Conservation (phyloP, 2,797 vertebrate genomes). For the Micrastur ruficollis region DNA sequence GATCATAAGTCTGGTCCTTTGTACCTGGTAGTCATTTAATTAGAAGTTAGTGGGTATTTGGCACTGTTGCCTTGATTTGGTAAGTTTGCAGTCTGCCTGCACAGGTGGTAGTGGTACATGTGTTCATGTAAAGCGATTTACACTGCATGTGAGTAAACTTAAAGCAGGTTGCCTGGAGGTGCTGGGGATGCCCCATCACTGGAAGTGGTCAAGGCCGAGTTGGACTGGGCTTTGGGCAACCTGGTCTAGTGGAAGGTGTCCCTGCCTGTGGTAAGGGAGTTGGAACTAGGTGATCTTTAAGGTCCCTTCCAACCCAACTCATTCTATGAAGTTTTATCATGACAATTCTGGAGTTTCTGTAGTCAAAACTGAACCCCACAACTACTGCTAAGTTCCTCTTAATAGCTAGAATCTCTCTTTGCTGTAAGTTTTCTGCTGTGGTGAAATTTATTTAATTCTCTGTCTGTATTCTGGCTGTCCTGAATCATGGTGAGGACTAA, state of each 20-base stretch:
- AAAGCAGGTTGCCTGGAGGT: not conserved
- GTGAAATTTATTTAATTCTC: not conserved
- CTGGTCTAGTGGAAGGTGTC: too few relatives aligned
- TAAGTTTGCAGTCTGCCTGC: not conserved
- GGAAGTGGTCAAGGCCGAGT: too few relatives aligned
- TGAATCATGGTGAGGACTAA: not conserved
- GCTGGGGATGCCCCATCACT: too few relatives aligned
- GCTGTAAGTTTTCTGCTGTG: not conserved
- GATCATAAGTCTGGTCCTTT: not conserved
- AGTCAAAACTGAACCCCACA: not conserved
- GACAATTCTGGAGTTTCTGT: not conserved
- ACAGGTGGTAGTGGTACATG: too few relatives aligned
- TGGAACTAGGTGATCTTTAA: too few relatives aligned
- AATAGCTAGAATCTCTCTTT: not conserved
- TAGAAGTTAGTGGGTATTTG: not conserved
- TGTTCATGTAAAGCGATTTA: not conserved
- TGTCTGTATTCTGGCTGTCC: not conserved
- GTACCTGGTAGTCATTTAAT: not conserved
- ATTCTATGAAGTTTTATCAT: not conserved
- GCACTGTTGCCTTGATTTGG: not conserved
- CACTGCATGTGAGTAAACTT: rapidly evolving
- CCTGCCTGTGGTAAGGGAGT: too few relatives aligned
- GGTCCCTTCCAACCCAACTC: too few relatives aligned
- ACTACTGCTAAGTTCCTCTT: not conserved
- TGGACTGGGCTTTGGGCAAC: too few relatives aligned